Evolutionary conservation across 1,140 invertebrate species (phyloP).

Genomic region (Bursaphelenchus mucronatus): DNA sequence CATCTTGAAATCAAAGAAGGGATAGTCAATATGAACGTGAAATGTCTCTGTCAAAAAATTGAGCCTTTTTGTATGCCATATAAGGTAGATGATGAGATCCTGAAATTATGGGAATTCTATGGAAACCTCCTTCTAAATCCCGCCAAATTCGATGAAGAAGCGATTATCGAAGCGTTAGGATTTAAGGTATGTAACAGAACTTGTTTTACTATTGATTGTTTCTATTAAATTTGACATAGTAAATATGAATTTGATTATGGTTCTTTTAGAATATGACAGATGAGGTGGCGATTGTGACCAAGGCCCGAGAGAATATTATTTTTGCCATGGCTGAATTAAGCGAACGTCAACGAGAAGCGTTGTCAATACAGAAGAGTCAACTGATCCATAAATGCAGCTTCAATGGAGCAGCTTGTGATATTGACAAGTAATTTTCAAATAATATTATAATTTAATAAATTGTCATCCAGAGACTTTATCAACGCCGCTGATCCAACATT

Average conservation of each 20-base stretch:
- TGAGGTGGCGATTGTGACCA: conserved; percentile 53
- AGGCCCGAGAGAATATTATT: conserved; percentile 54
- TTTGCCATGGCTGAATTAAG: conserved; percentile 51
- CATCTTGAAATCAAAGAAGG: conserved; percentile 32
- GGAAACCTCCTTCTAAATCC: conserved; percentile 16
- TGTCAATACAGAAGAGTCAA: conserved; percentile 49
- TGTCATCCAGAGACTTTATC: conserved; percentile 41
- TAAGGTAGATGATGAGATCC: conserved; percentile 23
- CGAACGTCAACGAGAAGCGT: conserved; percentile 32
- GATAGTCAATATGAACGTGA: background rate
- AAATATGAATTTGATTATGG: background rate
- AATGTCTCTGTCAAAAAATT: conserved; percentile 35
- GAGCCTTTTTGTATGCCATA: conserved; percentile 39
- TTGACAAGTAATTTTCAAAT: conserved; percentile 40
- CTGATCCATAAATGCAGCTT: conserved; percentile 54
- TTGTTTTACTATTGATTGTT: background rate
- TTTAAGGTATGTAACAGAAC: conserved; percentile 34
- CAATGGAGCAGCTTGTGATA: conserved; percentile 52
- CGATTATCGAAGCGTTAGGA: conserved; percentile 47
- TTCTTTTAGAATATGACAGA: conserved; percentile 51
- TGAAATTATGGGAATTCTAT: conserved; percentile 41
- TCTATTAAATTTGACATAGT: background rate
- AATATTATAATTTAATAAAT: background rate
- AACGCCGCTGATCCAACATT: conserved; percentile 42
- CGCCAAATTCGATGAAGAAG: background rate